These are phyloP conservation scores for Masticophis lateralis DNA, from an alignment of 2,797 vertebrate genomes.

Conservation along the genomic window DNA sequence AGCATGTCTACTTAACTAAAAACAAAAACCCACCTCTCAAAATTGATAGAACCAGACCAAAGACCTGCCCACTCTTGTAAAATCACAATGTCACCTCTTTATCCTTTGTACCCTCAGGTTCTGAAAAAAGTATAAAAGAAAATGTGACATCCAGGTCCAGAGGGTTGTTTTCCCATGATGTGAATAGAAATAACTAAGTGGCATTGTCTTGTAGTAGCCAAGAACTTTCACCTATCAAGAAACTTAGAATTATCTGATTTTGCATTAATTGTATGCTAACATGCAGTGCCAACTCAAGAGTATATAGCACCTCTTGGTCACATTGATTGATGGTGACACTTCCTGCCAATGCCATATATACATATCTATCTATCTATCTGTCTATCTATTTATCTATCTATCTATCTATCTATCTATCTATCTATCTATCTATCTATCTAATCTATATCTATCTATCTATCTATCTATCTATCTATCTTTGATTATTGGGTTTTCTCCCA, in stretches of 20 bases:
- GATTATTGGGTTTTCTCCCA: no score
- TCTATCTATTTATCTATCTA: no score
- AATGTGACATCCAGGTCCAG: neutral
- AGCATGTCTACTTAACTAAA: neutral
- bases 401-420: no score
- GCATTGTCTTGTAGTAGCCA: neutral
- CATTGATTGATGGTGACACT: neutral
- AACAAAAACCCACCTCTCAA: neutral
- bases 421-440: no score
- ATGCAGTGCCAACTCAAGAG: neutral
- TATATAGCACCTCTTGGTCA: neutral
- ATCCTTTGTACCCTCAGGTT: neutral
- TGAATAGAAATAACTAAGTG: neutral
- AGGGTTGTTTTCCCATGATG: neutral
- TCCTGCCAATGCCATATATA: no score
- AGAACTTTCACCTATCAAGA: neutral
- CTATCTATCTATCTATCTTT: no score
- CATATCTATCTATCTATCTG: no score
- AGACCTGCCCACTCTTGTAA: neutral
- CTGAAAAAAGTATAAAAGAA: neutral
- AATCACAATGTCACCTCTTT: neutral
- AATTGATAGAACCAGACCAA: neutral
- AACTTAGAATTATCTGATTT: neutral
- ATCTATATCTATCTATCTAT: no score
- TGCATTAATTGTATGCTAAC: neutral